A percentile compares a stretch with the other conserved stretches of the same genome.
Evolutionary conservation across 2,113 vertebrate species (phyloP).

Genomic region (Rhodinocichla rosea): DNA sequence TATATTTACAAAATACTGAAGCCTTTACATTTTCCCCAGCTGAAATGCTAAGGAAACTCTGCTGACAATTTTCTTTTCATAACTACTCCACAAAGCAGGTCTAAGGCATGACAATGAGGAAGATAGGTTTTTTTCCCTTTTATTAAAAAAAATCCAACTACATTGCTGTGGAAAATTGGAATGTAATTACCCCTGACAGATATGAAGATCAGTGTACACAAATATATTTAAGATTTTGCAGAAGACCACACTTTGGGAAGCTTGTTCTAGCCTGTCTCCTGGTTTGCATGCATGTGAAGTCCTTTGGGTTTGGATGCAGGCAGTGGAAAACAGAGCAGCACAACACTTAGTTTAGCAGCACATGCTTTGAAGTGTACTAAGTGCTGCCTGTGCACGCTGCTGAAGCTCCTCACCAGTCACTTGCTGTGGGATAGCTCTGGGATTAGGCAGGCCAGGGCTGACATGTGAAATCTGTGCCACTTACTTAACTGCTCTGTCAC

Average conservation of each 20-base stretch:
- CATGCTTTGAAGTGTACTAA: not conserved
- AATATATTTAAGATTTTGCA: not conserved
- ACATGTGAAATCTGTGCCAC: conserved; percentile 52
- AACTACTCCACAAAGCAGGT: not conserved
- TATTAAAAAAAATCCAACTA: not conserved
- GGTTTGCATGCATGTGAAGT: not conserved
- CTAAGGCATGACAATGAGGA: not conserved
- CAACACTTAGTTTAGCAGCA: not conserved
- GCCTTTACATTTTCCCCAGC: not conserved
- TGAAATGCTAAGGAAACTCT: not conserved
- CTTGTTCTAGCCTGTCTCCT: not conserved
- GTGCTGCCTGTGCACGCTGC: not conserved
- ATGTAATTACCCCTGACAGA: not conserved
- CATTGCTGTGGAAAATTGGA: not conserved
- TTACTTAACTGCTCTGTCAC: conserved; percentile 37
- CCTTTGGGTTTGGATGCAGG: not conserved
- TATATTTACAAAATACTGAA: not conserved
- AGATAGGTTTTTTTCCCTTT: not conserved
- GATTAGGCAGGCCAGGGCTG: not conserved
- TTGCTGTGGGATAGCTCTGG: not conserved
- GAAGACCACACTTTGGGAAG: not conserved
- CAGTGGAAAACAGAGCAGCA: not conserved
- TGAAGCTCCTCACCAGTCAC: not conserved
- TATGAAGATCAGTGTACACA: not conserved
- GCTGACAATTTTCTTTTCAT: not conserved